Evolutionary conservation across 2,797 vertebrate species (phyloP), one percentile per base, ranked within the genome.

Genomic region (Salarias fasciatus): DNA sequence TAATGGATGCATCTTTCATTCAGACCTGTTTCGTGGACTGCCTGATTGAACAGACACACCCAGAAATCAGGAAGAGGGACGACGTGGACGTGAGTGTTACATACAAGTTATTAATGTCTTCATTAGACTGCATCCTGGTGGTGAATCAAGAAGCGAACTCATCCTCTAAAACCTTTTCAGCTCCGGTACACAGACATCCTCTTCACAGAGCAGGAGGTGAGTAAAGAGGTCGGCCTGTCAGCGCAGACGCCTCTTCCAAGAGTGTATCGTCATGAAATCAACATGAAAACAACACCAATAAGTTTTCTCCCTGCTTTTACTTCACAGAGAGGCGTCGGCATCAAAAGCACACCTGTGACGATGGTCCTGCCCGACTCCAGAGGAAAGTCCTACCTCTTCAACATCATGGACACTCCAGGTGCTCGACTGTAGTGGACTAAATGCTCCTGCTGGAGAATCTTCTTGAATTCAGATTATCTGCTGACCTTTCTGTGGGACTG

Each of bases 321-420:
- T 73, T 43, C n/a, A 11, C 76, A 99, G 98, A 95, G 98, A 79
- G 98, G 98, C 2, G 97, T 99, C 6, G 97, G 98, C 49, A 99
- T 99, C 88, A 99, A 99, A 89, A 99, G 98, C 79, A 97, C 96
- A 1, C 98, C 98, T 0, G 96, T 99, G 79, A 99, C 98, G 0
- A 94, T 99, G 89, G 98, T 99, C 24, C 91, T 99, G 65, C 98
- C 97, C 0, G 98, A 99, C 83, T 99, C 98, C 55, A 96, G 97
- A 74, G 98, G 95, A 8, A 99, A 99, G 78, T 99, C 97, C 9
- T 99, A 98, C 79, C 96, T 99, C 44, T 99, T 99, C 90, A 99
- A 99, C 89, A 94, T 99, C 86, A 99, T 99, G 88, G 98, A 99
- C 83, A 99, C 98, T 2, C 98, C 98, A 93, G 98, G 97, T 99